Conservation (phyloP, 2,888 invertebrate genomes). For the Tubulanus polymorphus region DNA sequence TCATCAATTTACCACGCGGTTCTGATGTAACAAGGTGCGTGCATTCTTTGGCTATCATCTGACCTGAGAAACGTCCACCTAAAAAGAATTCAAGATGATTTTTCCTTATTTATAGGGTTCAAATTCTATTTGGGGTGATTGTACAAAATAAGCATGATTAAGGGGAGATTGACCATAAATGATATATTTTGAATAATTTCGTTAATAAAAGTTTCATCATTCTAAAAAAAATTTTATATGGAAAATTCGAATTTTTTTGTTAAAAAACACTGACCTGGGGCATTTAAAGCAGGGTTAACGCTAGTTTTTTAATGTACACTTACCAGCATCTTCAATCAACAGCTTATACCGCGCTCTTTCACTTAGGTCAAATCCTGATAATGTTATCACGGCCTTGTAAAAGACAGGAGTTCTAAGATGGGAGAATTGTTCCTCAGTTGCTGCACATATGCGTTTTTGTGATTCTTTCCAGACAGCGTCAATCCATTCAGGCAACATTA, state of each 20-base stretch:
- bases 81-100: slow-evolving; percentile 30
- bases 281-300: no score
- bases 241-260: no score
- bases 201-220: no score
- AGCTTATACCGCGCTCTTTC: slow-evolving; percentile 66
- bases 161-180: no score
- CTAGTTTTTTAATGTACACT: slow-evolving; percentile 52
- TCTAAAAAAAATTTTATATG: no score
- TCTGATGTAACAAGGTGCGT: slow-evolving; percentile 59
- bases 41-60: slow-evolving; percentile 57
- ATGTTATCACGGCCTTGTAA: slow-evolving; percentile 71
- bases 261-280: no score
- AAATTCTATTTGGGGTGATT: no score
- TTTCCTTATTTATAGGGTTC: neutral
- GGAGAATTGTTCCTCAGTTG: slow-evolving; percentile 57
- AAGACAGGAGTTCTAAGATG: slow-evolving; percentile 68
- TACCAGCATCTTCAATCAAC: slow-evolving; percentile 71
- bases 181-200: no score
- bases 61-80: slow-evolving; percentile 62
- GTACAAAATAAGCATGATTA: no score
- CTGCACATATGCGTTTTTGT: slow-evolving; percentile 59
- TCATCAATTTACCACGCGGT: slow-evolving; percentile 57
- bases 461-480: slow-evolving; percentile 74
- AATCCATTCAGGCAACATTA: slow-evolving; percentile 78
- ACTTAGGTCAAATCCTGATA: slow-evolving; percentile 66